Base-by-base conservation (phyloP, 2,888 invertebrate genomes). In the Amphipoea lucens region DNA sequence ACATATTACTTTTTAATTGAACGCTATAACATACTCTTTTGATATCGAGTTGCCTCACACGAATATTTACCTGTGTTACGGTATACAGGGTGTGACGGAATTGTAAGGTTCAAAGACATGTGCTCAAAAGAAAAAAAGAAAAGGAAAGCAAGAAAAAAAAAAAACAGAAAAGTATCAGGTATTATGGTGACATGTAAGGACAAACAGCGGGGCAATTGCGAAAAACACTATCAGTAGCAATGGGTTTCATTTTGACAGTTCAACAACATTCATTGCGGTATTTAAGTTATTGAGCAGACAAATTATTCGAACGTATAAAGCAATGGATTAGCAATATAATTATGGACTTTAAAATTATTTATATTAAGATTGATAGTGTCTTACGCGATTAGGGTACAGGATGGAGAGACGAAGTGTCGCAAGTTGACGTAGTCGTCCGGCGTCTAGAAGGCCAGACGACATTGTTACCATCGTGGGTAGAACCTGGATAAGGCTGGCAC, bases 1-100 rank as follows among this genome's bases (percentile, higher is more conserved):
- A 81, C 78, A 69, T 67, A 84, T 84, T 78, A 68, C 71, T 82
- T 86, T 87, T 87, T 87, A 86, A 86, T 86, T 86, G 66, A 72
- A 74, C 69, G 57, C 63, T 68, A 75, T 74, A 63, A 87, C 85
- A 84, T 84, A 87, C 74, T 78, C 62, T 70, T 84, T 87, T 86
- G 85, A 87, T 87, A 79, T 69, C 72, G 6, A 12, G 76, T 82
- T 87, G 69, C 82, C 79, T 63, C 87, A 87, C 85, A 63, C 69
- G 74, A 69, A 75, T 79, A 69, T 71, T 65, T 69, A 75, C 74
- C 74, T n/a, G 74, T 69, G 60, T 83, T 78, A 70, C 69, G 20
- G 1, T 70, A 29, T 74, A 84, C 78, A 84, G 66, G 63, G 0
- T 86, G 83, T 48, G 2, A 17, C 6, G 3, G 1, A 1, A 62